These are phyloP conservation scores for Stigmatopora argus DNA, from an alignment of 2,113 vertebrate genomes.

Conservation along the genomic window DNA sequence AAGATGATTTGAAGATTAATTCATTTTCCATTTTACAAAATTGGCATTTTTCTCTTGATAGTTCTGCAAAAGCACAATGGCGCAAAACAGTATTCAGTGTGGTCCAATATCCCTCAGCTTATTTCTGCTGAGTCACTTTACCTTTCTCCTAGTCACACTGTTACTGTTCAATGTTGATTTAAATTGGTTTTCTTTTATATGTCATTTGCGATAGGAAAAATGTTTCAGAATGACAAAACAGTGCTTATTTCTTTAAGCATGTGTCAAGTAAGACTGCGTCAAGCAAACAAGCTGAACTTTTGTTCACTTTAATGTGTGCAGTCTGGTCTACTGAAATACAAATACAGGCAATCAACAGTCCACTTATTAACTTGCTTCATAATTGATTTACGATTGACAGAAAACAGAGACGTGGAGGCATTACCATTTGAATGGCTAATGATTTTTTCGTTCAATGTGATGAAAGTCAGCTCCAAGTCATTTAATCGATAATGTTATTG, in stretches of 20 bases:
- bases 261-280: neutral
- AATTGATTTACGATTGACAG: neutral
- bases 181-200: neutral
- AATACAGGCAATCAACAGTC: neutral
- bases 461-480: neutral
- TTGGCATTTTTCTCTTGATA: slow-evolving; percentile 23
- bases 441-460: neutral
- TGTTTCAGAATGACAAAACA: slow-evolving; percentile 18
- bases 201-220: neutral
- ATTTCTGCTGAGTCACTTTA: slow-evolving; percentile 1
- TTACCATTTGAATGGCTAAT: neutral
- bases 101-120: neutral
- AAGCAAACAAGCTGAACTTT: neutral
- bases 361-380: neutral
- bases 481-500: neutral
- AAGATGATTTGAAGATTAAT: slow-evolving; percentile 47
- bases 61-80: neutral
- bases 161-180: neutral
- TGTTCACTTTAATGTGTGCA: neutral
- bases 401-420: neutral
- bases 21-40: slow-evolving; percentile 39
- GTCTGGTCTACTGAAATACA: neutral
- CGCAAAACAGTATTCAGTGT: neutral
- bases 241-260: slow-evolving; percentile 20
- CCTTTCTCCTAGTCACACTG: neutral